These are phyloP conservation scores for Xyrauchen texanus DNA, from an alignment of 2,113 vertebrate species.

Conservation along the genomic window DNA sequence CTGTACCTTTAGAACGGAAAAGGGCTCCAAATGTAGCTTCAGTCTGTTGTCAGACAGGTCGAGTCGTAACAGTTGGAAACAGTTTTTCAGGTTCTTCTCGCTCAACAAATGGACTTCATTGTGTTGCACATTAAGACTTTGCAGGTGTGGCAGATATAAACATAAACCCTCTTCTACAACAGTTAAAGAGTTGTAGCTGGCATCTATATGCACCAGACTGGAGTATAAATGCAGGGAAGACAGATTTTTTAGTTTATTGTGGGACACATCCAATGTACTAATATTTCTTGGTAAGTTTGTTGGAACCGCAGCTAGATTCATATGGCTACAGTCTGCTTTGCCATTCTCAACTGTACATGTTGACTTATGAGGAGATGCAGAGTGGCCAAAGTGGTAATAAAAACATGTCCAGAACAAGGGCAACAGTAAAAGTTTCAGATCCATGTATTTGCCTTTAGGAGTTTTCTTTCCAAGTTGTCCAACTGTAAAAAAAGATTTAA, in stretches of 20 bases:
- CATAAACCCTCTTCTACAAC: conserved; percentile 78
- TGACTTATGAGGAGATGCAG: conserved; percentile 50
- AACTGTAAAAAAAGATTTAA: background rate
- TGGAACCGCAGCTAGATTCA: conserved; percentile 80
- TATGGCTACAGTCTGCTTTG: conserved; percentile 88
- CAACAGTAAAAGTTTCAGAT: background rate
- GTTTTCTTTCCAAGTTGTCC: too few species aligned
- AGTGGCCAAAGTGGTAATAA: background rate
- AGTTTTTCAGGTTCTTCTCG: conserved; percentile 73
- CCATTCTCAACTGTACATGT: conserved; percentile 71
- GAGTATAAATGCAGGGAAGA: conserved; percentile 75
- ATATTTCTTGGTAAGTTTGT: conserved; percentile 82
- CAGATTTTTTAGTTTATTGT: conserved; percentile 80
- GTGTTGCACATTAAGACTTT: conserved; percentile 77
- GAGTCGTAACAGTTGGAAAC: conserved; percentile 73
- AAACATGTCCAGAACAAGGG: conserved; percentile 8
- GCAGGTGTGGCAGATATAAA: conserved; percentile 71
- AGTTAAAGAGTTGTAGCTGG: conserved; percentile 82
- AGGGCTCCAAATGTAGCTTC: conserved; percentile 78
- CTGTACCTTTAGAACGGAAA: conserved; percentile 72
- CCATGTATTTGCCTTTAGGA: conserved; percentile 19
- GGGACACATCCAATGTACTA: conserved; percentile 83
- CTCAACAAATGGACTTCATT: conserved; percentile 79
- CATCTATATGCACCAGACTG: conserved; percentile 74
- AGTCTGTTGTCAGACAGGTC: conserved; percentile 80